Evolutionary conservation across 2,113 vertebrate species (phyloP).

Genomic region (Psittacus erithacus): DNA sequence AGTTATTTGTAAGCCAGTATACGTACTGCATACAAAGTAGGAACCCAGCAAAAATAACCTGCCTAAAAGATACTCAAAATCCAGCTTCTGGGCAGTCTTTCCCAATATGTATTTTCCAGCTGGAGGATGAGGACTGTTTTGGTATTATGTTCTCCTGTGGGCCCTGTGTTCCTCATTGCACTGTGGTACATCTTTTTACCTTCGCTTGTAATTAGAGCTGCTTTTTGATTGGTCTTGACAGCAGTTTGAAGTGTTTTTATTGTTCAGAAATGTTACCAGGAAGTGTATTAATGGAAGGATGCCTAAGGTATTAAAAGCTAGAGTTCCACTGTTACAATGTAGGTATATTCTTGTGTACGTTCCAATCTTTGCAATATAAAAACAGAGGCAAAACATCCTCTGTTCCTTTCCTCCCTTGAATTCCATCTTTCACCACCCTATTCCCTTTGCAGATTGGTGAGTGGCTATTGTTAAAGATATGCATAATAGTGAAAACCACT

Average conservation of each 20-base stretch:
- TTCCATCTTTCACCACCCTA: neutral
- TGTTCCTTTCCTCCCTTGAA: slow-evolving; percentile 7
- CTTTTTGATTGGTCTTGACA: neutral
- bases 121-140: neutral
- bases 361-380: slow-evolving; percentile 2
- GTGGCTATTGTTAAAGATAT: slow-evolving; percentile 44
- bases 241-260: neutral
- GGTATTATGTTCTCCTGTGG: rapidly evolving
- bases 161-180: neutral
- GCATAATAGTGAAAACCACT: slow-evolving; percentile 57
- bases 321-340: neutral
- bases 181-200: neutral
- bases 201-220: neutral
- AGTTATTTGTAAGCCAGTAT: neutral
- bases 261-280: neutral
- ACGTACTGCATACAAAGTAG: rapidly evolving
- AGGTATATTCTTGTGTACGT: neutral
- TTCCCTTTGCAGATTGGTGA: slow-evolving; percentile 9
- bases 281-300: neutral
- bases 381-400: slow-evolving; percentile 7
- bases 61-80: neutral
- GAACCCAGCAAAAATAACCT: neutral
- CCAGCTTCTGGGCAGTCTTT: neutral
- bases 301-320: neutral
- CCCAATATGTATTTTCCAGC: neutral